Evolutionary conservation across 2,113 vertebrate species (phyloP).

Genomic region (Scopus umbretta): DNA sequence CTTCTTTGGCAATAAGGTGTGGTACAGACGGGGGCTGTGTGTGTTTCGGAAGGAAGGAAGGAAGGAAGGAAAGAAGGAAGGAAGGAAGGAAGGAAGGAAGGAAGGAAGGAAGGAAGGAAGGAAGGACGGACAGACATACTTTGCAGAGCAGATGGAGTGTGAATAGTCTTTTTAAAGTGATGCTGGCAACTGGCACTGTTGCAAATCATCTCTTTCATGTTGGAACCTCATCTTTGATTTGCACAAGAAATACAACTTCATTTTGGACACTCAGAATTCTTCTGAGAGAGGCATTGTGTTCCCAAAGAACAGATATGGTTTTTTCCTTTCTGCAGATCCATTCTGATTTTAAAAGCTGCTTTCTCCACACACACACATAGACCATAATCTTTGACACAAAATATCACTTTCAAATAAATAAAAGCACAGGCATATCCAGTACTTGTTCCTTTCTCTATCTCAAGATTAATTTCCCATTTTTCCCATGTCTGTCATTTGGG

Average conservation of each 20-base stretch:
- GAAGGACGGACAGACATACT: neutral
- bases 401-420: neutral
- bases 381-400: neutral
- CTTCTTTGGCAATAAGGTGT: neutral
- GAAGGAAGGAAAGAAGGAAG: neutral
- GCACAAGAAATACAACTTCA: neutral
- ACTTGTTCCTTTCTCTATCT: neutral
- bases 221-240: neutral
- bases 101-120: neutral
- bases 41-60: neutral
- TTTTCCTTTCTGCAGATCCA: neutral
- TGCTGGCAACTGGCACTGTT: neutral
- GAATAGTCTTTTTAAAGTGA: neutral
- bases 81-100: neutral
- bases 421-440: neutral
- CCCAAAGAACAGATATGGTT: neutral
- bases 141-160: neutral
- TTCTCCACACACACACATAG: neutral
- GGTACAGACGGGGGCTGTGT: neutral
- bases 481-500: neutral
- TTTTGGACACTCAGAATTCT: neutral
- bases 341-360: neutral
- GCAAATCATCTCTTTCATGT: neutral
- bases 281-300: neutral
- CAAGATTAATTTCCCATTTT: slow-evolving; percentile 18